Evolutionary conservation across 2,888 invertebrate species (phyloP).

Genomic region (Pheosia gnoma): DNA sequence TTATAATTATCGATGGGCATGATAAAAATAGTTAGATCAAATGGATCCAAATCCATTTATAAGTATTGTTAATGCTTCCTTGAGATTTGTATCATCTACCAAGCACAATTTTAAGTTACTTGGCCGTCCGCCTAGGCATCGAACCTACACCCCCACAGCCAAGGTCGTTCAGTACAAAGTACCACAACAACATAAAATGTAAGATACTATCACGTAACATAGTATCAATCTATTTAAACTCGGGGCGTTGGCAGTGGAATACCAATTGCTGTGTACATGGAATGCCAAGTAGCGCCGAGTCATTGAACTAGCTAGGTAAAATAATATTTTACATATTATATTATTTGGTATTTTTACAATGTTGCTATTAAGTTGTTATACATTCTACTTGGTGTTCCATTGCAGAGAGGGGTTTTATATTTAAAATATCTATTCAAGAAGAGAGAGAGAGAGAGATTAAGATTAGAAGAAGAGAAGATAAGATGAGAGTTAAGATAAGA

Average conservation of each 20-base stretch:
- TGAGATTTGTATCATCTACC: no score
- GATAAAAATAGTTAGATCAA: no score
- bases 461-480: no score
- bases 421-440: no score
- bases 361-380: background rate
- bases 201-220: conserved; percentile 7
- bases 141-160: background rate
- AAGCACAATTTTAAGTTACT: no score
- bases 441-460: no score
- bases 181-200: background rate
- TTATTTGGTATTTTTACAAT: background rate
- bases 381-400: background rate
- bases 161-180: background rate
- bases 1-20: no score
- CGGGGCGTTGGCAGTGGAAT: conserved; percentile 5
- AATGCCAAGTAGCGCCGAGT: background rate
- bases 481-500: no score
- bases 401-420: no score
- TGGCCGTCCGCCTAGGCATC: no score
- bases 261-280: background rate
- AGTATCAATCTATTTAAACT: conserved; percentile 8
- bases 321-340: conserved; percentile 7
- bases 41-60: no score
- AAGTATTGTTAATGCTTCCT: no score
- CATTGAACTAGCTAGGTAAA: conserved; percentile 2